Conservation (phyloP, 2,113 vertebrate species). For the Campylorhamphus procurvoides region DNA sequence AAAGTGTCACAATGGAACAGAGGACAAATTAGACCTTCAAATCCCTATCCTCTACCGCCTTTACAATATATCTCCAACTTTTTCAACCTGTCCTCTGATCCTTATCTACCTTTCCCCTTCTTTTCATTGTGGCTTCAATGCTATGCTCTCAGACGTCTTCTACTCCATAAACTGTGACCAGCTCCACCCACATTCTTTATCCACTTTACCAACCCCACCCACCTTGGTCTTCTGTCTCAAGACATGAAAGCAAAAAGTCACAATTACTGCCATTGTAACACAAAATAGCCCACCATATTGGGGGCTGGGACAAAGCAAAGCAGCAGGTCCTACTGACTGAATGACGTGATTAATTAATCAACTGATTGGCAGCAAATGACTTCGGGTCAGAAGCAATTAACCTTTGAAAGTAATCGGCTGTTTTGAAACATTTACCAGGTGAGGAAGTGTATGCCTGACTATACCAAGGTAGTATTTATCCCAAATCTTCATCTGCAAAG, state of each 20-base stretch:
- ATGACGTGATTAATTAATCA: not conserved
- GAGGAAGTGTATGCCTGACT: not conserved
- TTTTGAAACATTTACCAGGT: not conserved
- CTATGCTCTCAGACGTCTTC: not conserved
- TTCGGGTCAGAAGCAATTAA: not conserved
- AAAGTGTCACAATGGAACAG: not conserved
- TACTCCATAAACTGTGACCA: not conserved
- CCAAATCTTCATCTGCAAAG: no score
- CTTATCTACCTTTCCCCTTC: not conserved
- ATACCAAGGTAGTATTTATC: not conserved
- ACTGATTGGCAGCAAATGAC: not conserved
- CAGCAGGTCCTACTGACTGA: not conserved
- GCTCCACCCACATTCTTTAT: not conserved
- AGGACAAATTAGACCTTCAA: not conserved
- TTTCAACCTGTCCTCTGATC: not conserved
- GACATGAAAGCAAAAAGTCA: not conserved
- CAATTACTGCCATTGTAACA: not conserved
- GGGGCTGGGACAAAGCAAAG: not conserved
- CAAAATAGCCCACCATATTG: not conserved
- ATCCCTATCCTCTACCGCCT: not conserved
- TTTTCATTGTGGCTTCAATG: not conserved
- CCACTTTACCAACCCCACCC: not conserved
- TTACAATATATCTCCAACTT: not conserved
- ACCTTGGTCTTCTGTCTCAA: not conserved
- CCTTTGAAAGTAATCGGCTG: not conserved